These are phyloP conservation scores for Trichogramma pretiosum DNA, from an alignment of 1,140 invertebrate species.

Conservation along the genomic window DNA sequence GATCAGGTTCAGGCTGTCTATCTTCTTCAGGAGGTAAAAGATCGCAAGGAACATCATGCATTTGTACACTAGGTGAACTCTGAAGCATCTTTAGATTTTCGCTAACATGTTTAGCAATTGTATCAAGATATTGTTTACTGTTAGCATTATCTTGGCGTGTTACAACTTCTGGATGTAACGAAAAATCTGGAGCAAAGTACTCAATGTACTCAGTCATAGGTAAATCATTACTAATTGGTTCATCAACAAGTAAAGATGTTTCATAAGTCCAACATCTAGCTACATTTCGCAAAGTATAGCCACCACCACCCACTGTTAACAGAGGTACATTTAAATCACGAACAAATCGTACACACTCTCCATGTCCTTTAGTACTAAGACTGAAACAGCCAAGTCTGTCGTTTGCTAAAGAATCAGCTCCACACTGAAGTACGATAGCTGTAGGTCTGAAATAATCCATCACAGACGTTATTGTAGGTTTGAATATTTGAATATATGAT, in stretches of 20 bases:
- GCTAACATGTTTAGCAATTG: conserved; percentile 70
- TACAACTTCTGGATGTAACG: conserved; percentile 80
- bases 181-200: conserved; percentile 93
- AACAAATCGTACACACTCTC: conserved; percentile 94
- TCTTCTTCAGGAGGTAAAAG: conserved; percentile 59
- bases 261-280: conserved; percentile 99
- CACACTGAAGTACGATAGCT: conserved; percentile 95
- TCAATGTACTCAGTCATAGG: conserved; percentile 91
- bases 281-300: conserved; percentile 95
- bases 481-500: conserved; percentile 88
- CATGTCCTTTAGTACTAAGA: conserved; percentile 83
- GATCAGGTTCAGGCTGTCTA: conserved; percentile 68
- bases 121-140: conserved; percentile 82
- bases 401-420: conserved; percentile 92
- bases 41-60: conserved; percentile 83
- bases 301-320: conserved; percentile 90
- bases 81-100: conserved; percentile 85
- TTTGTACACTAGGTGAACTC: conserved; percentile 83
- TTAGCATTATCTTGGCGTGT: conserved; percentile 84
- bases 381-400: conserved; percentile 89
- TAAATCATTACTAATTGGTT: conserved; percentile 83
- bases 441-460: conserved; percentile 96
- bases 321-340: conserved; percentile 89
- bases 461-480: conserved; percentile 85
- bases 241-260: conserved; percentile 86